Base-by-base conservation (phyloP, 1,140 invertebrate species). In the Hirudo medicinalis region DNA sequence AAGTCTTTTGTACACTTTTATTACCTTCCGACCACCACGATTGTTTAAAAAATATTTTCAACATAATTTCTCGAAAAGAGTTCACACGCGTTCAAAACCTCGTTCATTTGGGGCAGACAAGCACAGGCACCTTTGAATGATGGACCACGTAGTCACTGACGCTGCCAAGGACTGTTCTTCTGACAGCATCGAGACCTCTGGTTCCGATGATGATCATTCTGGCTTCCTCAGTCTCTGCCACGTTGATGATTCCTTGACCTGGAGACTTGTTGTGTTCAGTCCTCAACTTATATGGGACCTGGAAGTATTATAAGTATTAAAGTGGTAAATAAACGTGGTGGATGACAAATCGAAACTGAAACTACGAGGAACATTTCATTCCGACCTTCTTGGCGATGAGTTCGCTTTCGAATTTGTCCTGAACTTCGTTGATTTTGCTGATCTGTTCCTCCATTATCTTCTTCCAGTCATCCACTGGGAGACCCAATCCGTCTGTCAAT, bases 111-210 rank as follows among this genome's bases (percentile, higher is more conserved):
- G 63, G 73, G 53, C 73, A 74, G 57, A 74, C 60, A 43, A 74
- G 32, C n/a, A 81, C 80, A 20, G 80, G 79, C 17, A 80, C 74
- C 67, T 78, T 76, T 2, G 80, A 74, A 72, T 81, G 80, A 71
- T 79, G 79, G 19, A 81, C 77, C 54, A 80, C 74, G 73, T 81
- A 81, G 74, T 80, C 79, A 66, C 77, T 79, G 54, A 81, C 77
- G 53, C 78, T 80, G 54, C 80, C 79, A 6, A 81, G 73, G 55
- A 80, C 73, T 20, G 79, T 80, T 20, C 80, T 76, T 20, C 80
- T 69, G 17, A 80, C 74, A 63, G 75, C 76, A 2, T 78, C 78
- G 75, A 80, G 78, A 25, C 80, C 80, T 25, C 80, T 73, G 5
- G 79, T 77, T 27, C 80, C 80, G 8, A 76, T 77, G 53, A 81